Conservation (phyloP, 2,888 invertebrate genomes). For the Apamea epomidion region DNA sequence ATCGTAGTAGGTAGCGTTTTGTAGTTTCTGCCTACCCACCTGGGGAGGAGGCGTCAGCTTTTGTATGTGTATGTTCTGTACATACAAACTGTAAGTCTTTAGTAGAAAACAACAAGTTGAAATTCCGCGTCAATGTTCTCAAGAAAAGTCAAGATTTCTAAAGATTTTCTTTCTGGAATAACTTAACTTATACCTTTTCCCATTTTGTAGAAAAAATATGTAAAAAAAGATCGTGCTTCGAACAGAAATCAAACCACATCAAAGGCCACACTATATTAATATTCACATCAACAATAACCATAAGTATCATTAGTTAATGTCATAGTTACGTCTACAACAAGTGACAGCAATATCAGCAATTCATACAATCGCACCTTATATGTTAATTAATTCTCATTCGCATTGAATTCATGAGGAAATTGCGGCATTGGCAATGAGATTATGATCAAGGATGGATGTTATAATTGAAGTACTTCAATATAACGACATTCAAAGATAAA, state of each 20-base stretch:
- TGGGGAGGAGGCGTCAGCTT: neutral
- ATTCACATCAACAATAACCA: neutral
- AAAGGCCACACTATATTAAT: neutral
- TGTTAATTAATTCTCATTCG: slow-evolving; percentile 29
- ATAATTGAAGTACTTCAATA: neutral
- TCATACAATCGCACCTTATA: slow-evolving; percentile 42
- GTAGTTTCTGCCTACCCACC: neutral
- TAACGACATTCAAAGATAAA: neutral
- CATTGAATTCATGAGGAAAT: slow-evolving; percentile 43
- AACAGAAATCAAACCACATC: neutral
- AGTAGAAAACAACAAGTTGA: neutral
- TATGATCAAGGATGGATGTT: slow-evolving; percentile 10
- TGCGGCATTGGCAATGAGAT: slow-evolving; percentile 52
- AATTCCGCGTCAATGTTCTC: neutral
- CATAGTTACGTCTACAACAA: slow-evolving; percentile 16
- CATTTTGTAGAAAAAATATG: neutral
- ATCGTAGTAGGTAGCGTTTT: neutral
- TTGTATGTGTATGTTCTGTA: neutral
- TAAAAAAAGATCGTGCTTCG: neutral
- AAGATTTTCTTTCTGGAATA: neutral
- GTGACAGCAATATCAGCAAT: slow-evolving; percentile 19
- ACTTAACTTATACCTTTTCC: too few species aligned
- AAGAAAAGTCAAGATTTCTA: neutral
- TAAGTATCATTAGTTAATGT: slow-evolving; percentile 5
- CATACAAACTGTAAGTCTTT: too few species aligned